Evolutionary conservation across 1,140 invertebrate genomes (phyloP).

Genomic region (Ceratitis capitata): DNA sequence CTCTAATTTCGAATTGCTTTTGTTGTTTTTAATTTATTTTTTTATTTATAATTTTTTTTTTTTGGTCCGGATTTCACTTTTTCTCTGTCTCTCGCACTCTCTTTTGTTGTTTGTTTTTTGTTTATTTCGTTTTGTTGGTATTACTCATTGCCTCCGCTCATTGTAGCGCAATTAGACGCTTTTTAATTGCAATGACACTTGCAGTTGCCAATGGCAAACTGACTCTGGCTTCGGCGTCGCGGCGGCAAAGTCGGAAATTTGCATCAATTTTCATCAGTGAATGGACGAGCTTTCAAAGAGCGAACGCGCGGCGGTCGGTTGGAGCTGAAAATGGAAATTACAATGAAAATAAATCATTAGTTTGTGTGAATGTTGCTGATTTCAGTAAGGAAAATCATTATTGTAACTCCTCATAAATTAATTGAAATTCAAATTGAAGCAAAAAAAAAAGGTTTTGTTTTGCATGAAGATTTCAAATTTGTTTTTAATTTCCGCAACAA

Average conservation of each 20-base stretch:
- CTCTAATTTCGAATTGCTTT: constrained; percentile 9
- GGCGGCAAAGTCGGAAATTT: background rate
- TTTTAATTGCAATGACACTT: constrained; percentile 34
- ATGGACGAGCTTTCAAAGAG: background rate
- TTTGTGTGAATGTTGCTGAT: background rate
- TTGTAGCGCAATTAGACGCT: constrained; percentile 16
- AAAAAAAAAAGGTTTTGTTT: too few relatives aligned
- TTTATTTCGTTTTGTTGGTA: too few relatives aligned
- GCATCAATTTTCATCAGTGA: constrained; percentile 8
- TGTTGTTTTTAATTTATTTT: background rate
- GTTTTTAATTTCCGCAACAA: too few relatives aligned
- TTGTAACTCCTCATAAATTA: background rate
- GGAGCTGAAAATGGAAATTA: background rate
- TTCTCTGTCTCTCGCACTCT: background rate
- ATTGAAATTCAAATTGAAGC: too few relatives aligned
- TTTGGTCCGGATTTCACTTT: too few relatives aligned
- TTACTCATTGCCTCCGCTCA: background rate
- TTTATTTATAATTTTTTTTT: background rate
- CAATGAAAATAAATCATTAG: background rate
- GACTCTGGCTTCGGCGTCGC: background rate
- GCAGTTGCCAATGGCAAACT: background rate
- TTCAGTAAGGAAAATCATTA: background rate
- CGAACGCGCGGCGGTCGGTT: background rate
- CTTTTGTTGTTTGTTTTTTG: background rate
- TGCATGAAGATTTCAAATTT: too few relatives aligned